These are phyloP conservation scores for Brenthis hecate DNA, from an alignment of 2,888 invertebrate genomes.

Conservation along the genomic window DNA sequence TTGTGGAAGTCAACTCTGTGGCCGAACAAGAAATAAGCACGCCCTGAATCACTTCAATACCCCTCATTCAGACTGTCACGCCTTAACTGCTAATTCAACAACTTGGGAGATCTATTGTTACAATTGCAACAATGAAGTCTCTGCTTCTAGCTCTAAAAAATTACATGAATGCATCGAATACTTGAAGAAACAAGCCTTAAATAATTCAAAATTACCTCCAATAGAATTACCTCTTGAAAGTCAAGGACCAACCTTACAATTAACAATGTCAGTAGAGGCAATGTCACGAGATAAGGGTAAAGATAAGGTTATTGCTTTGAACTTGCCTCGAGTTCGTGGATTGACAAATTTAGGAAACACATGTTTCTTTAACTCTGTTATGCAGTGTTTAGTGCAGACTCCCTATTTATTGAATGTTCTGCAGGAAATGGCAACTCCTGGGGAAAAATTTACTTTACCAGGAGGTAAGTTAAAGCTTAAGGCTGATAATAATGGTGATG, in stretches of 20 bases:
- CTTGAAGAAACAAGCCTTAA: constrained; percentile 82
- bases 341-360: constrained; percentile 96
- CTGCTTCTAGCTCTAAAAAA: constrained; percentile 83
- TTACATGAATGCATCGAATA: constrained; percentile 89
- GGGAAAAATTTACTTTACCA: constrained; percentile 87
- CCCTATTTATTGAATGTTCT: constrained; percentile 88
- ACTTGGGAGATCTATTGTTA: constrained; percentile 91
- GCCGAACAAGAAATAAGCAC: constrained; percentile 85
- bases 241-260: constrained; percentile 42
- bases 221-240: constrained; percentile 53
- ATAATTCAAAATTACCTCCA: constrained; percentile 62
- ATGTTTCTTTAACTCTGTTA: constrained; percentile 97
- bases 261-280: constrained; percentile 52
- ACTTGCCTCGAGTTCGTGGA: constrained; percentile 86
- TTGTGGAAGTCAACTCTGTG: constrained; percentile 91
- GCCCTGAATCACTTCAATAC: constrained; percentile 88
- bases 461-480: constrained; percentile 85
- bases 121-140: constrained; percentile 87
- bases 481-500: constrained; percentile 62
- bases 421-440: constrained; percentile 85
- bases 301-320: constrained; percentile 61
- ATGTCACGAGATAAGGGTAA: constrained; percentile 65
- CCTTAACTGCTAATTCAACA: constrained; percentile 87
- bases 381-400: constrained; percentile 95
- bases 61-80: constrained; percentile 89